phyloP scores from a whole-genome alignment of 2,113 vertebrate genomes.

The Xerus inauris region DNA sequence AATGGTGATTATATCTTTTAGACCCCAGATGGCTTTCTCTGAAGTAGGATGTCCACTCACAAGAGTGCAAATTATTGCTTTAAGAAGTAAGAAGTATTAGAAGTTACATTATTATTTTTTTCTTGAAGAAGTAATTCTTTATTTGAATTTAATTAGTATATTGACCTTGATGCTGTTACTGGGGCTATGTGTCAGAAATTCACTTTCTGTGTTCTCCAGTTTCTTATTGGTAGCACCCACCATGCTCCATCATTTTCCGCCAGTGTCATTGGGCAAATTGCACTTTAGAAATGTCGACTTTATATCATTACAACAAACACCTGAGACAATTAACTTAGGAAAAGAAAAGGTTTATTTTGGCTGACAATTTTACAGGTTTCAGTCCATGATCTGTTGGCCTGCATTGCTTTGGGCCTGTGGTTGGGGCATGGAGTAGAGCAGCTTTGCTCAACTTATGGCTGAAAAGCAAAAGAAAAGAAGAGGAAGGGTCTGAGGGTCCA shows the following conservation, averaged over 20 bases:
- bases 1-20: background rate
- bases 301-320: background rate
- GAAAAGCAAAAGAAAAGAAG: background rate
- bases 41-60: accelerated
- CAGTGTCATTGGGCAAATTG: accelerated
- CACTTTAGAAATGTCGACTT: background rate
- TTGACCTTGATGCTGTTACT: background rate
- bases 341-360: background rate
- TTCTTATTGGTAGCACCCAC: background rate
- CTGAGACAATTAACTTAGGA: background rate
- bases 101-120: background rate
- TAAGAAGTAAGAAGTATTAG: background rate
- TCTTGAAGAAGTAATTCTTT: background rate
- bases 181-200: background rate
- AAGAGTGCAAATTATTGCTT: background rate
- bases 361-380: background rate
- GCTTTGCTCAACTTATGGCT: background rate
- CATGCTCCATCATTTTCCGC: background rate
- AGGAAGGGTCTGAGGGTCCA: background rate
- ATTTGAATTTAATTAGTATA: background rate
- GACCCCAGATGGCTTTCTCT: background rate
- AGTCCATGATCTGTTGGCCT: background rate
- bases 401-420: background rate
- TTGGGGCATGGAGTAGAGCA: background rate
- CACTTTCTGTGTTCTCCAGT: background rate